Evolutionary conservation across 2,797 vertebrate species (phyloP).

Genomic region (Mastacembelus armatus): DNA sequence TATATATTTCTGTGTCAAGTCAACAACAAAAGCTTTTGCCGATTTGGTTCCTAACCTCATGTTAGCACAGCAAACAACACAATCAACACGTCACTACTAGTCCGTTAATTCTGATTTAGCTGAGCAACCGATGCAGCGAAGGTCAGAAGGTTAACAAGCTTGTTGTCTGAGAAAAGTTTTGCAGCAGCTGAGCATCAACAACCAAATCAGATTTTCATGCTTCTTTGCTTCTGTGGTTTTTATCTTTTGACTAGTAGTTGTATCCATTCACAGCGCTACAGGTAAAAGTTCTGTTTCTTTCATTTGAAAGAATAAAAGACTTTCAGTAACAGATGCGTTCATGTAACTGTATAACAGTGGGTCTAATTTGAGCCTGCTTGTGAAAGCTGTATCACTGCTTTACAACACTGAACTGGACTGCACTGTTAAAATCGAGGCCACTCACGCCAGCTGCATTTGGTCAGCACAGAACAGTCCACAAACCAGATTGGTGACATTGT

Average conservation of each 20-base stretch:
- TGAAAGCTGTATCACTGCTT: background rate
- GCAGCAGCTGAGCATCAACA: background rate
- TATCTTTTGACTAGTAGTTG: background rate
- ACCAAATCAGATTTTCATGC: background rate
- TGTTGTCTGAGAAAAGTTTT: conserved; percentile 30
- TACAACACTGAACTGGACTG: conserved; percentile 16
- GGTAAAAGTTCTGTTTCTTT: background rate
- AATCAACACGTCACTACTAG: conserved; percentile 22
- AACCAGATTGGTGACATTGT: conserved; percentile 24
- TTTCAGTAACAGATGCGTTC: background rate
- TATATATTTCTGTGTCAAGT: background rate
- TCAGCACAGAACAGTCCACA: conserved; percentile 33
- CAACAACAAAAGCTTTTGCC: background rate
- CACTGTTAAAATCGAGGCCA: conserved; percentile 18
- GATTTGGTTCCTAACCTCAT: background rate
- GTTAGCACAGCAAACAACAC: conserved; percentile 30
- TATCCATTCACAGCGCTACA: background rate
- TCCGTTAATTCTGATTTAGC: conserved; percentile 28
- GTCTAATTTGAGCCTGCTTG: background rate
- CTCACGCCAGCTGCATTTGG: conserved; percentile 15
- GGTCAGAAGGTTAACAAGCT: conserved; percentile 44
- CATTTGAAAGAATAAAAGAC: background rate
- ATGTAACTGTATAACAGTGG: background rate
- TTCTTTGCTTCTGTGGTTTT: conserved; percentile 10
- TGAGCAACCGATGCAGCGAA: conserved; percentile 11